A percentile compares a stretch with the other conserved stretches of the same genome.
These are phyloP conservation scores for Pogonomyrmex barbatus DNA, from an alignment of 1,140 invertebrate genomes.

Conservation along the genomic window DNA sequence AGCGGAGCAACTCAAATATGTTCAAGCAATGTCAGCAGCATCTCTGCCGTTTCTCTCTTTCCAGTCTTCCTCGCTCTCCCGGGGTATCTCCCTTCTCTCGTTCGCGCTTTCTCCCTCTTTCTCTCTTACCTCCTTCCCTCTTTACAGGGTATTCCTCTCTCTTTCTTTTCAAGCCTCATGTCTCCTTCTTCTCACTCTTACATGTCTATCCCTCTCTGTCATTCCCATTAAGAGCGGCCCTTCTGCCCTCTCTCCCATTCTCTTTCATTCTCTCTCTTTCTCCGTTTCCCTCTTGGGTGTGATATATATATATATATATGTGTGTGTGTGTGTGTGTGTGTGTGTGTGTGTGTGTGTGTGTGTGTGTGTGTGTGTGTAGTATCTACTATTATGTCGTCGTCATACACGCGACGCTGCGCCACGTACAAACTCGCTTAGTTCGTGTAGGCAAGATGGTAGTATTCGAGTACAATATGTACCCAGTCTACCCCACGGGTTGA, in stretches of 20 bases:
- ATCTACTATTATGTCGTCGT: slow-evolving; percentile 73
- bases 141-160: slow-evolving; percentile 20
- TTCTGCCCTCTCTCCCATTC: neutral
- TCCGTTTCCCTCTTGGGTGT: slow-evolving; percentile 5
- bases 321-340: no score
- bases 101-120: slow-evolving; percentile 34
- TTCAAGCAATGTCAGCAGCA: slow-evolving; percentile 82
- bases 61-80: slow-evolving; percentile 49
- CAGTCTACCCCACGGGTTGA: slow-evolving; percentile 84
- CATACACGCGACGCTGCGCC: slow-evolving; percentile 58
- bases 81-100: slow-evolving; percentile 53
- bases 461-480: slow-evolving; percentile 85
- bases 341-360: no score
- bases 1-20: slow-evolving; percentile 83
- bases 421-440: slow-evolving; percentile 64
- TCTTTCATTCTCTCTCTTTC: slow-evolving; percentile 28
- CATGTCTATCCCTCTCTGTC: slow-evolving; percentile 7
- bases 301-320: no score
- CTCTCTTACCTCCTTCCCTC: slow-evolving; percentile 41
- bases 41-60: slow-evolving; percentile 76
- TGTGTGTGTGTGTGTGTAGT: slow-evolving; percentile 54
- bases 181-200: slow-evolving; percentile 25
- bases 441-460: slow-evolving; percentile 76
- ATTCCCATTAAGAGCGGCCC: slow-evolving; percentile 21
- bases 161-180: neutral